Evolutionary conservation across 2,888 invertebrate genomes (phyloP), one percentile per base, ranked within the genome.

Genomic region (Anoplius nigerrimus): DNA sequence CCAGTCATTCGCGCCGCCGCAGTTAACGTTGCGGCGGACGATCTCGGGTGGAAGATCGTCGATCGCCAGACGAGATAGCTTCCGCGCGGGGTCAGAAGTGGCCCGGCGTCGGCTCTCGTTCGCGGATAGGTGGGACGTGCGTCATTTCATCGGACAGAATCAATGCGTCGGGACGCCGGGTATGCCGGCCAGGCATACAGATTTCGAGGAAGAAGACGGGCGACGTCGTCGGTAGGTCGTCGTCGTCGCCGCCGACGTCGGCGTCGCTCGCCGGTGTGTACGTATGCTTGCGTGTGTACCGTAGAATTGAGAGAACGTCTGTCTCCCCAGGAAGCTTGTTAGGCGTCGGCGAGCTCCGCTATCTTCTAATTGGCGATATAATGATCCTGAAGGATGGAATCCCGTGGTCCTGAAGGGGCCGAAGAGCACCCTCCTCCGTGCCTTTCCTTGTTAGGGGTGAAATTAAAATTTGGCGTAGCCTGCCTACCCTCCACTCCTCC

Each of bases 281-380:
- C 48, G 48, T 48, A 48, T 48, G 48, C 48, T 18, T 48, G 16
- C 16, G 16, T 48, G n/a, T 16, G n/a, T 18, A 48, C 48, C 48
- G 48, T 18, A n/a, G 72, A 68, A 76, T 72, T 71, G 80, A 76
- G 81, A 78, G 75, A 77, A 82, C 82, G 80, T 81, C 82, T 82
- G 82, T 82, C 84, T 82, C 84, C 84, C 81, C 86, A 86, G 87
- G 87, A 88, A 87, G 88, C 88, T 89, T 89, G 88, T 89, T 89
- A 88, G 86, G 86, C 88, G 86, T 85, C 82, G 86, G 83, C 81
- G 81, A 82, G 83, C 84, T 86, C 69, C 84, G 84, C 87, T 82
- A 86, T 87, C 88, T 88, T 87, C 88, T 88, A 88, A 88, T 88
- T 88, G 88, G 88, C 87, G 87, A 88, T 88, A 88, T 88, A 89